Base-by-base conservation (phyloP, 2,113 vertebrate genomes). In the Synchiropus splendidus region DNA sequence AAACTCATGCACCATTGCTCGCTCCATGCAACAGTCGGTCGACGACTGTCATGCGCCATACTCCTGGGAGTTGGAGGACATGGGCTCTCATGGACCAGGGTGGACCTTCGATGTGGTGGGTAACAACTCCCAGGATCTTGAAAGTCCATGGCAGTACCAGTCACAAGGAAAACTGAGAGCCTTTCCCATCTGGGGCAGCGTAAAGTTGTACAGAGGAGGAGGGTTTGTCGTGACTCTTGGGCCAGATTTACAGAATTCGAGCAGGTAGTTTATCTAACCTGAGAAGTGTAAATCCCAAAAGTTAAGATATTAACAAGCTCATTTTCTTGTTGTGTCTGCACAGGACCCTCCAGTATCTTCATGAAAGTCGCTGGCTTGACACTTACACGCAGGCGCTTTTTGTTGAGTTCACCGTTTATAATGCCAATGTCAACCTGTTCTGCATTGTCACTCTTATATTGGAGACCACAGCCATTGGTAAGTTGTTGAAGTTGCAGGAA, bases 331-430 rank as follows among this genome's bases (percentile, higher is more conserved):
- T 12, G 18, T 52, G 2, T 47, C 36, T 56, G 18, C 77, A n/a
- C n/a, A 97, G 94, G 67, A 60, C 75, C 54, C 87, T 98, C 53
- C 86, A 81, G 51, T 88, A 92, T 55, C 87, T 95, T 35, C 86
- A 89, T 70, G 79, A 89, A 53, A 90, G 86, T 6, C 65, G 81
- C 42, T 98, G 94, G 92, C 74, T 98, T 48, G 92, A 98, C 48
- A 51, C 68, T 40, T 87, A 89, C 72, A 96, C 90, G 5, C 88
- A 90, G 61, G 92, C 90, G 0, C 67, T 93, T 61, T 94, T 98
- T 77, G 83, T 90, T 45, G 92, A 97, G 78, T 97, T 98, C 70
- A 94, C 91, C 0, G 86, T 94, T 64, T 97, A 98, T 78, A 98
- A 98, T 1, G 90, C 92, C 55, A 98, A 93, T 0, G 84, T 98